phyloP scores from a whole-genome alignment of 1,140 invertebrate genomes.

The Drosophila serrata region DNA sequence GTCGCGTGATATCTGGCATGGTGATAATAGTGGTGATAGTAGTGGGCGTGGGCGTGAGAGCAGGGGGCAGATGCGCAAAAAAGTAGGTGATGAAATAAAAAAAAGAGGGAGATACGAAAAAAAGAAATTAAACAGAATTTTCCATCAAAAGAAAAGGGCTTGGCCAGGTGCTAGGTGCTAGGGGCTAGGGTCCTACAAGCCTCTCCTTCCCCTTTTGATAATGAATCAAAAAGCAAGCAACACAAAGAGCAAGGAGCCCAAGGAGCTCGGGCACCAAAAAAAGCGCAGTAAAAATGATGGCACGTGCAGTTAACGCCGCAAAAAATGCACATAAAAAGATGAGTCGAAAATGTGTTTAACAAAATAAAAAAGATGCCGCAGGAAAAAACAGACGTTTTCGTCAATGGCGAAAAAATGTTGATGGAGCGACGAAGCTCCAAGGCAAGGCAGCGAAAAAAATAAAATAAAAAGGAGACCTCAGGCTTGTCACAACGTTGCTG shows the following conservation, averaged over 20 bases:
- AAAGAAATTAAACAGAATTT: constrained; percentile 40
- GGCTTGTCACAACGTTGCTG: constrained; percentile 41
- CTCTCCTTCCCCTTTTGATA: constrained; percentile 27
- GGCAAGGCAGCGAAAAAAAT: constrained; percentile 21
- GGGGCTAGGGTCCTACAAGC: constrained; percentile 13
- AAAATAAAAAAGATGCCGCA: constrained; percentile 44
- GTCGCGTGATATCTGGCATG: constrained; percentile 59
- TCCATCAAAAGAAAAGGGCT: constrained; percentile 33
- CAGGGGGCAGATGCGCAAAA: constrained; percentile 47
- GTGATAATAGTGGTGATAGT: constrained; percentile 9
- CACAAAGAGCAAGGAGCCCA: constrained; percentile 26
- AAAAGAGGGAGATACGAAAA: constrained; percentile 51
- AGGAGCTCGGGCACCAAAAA: constrained; percentile 16
- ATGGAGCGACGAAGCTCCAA: constrained; percentile 44
- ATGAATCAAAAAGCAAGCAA: constrained; percentile 59
- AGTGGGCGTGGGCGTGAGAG: constrained; percentile 31
- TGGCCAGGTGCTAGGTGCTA: constrained; percentile 24
- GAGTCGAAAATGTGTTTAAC: constrained; percentile 64
- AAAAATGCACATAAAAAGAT: constrained; percentile 79
- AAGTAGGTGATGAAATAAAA: constrained; percentile 61
- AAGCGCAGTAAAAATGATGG: constrained; percentile 80
- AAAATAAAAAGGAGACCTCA: constrained; percentile 23
- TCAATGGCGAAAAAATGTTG: constrained; percentile 62
- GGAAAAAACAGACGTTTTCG: constrained; percentile 30
- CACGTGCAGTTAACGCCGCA: constrained; percentile 76